phyloP scores from a whole-genome alignment of 2,113 vertebrate genomes.

The Pagrus major region DNA sequence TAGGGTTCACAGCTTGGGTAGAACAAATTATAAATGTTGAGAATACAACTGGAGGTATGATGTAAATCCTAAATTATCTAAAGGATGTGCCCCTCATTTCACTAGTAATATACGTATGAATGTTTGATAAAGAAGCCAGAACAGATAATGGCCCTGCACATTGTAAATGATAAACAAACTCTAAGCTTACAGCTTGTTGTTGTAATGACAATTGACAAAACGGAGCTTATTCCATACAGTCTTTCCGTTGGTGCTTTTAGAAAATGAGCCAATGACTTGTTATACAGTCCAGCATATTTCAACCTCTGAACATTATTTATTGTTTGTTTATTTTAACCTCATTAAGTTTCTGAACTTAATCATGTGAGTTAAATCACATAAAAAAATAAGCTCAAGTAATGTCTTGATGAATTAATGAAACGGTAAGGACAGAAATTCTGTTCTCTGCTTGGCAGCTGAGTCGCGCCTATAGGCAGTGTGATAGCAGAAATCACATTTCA shows the following conservation, averaged over 20 bases:
- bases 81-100: constrained; percentile 5
- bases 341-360: neutral
- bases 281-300: neutral
- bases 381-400: neutral
- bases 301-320: neutral
- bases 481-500: constrained; percentile 69
- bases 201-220: neutral
- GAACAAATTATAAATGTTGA: constrained; percentile 26
- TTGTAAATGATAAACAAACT: neutral
- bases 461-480: constrained; percentile 46
- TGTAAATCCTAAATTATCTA: constrained; percentile 10
- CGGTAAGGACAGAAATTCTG: constrained; percentile 8
- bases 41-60: constrained; percentile 1
- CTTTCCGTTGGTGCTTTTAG: too few relatives aligned
- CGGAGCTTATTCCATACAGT: neutral
- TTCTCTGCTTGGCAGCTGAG: constrained; percentile 40
- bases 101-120: neutral
- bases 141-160: neutral
- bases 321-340: neutral
- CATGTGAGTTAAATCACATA: neutral
- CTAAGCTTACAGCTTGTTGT: neutral
- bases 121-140: constrained; percentile 13
- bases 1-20: constrained; percentile 31
- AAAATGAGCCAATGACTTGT: neutral
- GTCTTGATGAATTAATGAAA: constrained; percentile 9